phyloP scores from a whole-genome alignment of 1,140 invertebrate genomes.

The Linepithema humile region DNA sequence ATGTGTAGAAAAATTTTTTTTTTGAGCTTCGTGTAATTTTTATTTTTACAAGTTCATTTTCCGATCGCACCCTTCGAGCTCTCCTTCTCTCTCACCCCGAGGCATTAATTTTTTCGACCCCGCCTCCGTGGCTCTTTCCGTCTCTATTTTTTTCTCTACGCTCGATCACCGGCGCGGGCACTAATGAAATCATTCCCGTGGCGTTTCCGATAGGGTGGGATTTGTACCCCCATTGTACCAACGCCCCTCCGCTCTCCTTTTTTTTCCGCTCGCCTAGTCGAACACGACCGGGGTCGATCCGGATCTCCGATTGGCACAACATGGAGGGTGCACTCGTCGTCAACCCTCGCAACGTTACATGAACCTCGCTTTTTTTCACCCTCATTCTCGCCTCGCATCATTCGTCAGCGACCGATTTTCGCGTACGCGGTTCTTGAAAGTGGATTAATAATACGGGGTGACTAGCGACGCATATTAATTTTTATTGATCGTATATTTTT shows the following conservation, averaged over 20 bases:
- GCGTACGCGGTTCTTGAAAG: constrained; percentile 44
- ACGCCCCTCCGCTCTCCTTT: constrained; percentile 59
- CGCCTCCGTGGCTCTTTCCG: constrained; percentile 60
- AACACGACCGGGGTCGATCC: constrained; percentile 50
- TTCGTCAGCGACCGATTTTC: constrained; percentile 45
- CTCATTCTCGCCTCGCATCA: constrained; percentile 7
- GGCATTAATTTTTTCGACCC: constrained; percentile 66
- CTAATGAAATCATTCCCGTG: constrained; percentile 80
- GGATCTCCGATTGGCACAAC: constrained; percentile 77
- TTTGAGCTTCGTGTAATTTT: not conserved
- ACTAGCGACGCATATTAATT: constrained; percentile 47
- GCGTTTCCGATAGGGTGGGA: constrained; percentile 70
- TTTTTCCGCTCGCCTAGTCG: constrained; percentile 55
- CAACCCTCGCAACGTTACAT: constrained; percentile 51
- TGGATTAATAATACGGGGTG: constrained; percentile 51
- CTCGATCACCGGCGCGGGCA: constrained; percentile 63
- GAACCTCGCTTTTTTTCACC: constrained; percentile 29
- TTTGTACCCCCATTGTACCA: constrained; percentile 74
- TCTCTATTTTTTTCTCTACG: constrained; percentile 53
- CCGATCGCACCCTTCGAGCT: not conserved
- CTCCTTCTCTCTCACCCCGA: constrained; percentile 26
- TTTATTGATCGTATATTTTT: constrained; percentile 30
- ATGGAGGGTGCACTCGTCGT: constrained; percentile 60
- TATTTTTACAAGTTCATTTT: constrained; percentile 12
- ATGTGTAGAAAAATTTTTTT: not conserved